Base-by-base conservation (phyloP, 2,888 invertebrate species). In the Pedicia rivosa region DNA sequence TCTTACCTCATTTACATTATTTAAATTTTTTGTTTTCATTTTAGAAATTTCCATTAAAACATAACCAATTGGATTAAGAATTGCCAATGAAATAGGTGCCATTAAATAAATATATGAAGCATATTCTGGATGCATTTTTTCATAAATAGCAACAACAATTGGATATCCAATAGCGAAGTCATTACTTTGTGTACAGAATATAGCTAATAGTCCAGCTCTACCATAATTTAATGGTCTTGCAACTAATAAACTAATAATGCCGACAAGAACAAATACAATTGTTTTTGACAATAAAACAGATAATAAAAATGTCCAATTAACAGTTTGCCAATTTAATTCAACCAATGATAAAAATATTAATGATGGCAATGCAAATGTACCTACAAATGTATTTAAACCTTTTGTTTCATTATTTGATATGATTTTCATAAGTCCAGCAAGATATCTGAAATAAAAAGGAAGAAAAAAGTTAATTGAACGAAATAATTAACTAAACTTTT, bases 111-210 rank as follows among this genome's bases (percentile, higher is more conserved):
- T 64, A 57, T 92, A 95, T 2, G 79, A 70, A 1, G 86, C 74
- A 64, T 86, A 94, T 50, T 92, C 87, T 0, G 90, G 87, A 65
- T 94, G 91, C 5, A 74, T 72, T 40, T 75, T 71, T 44, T 73
- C 67, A 57, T 94, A 95, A 14, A 95, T 66, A 15, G 92, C 90
- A 50, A 72, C 71, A 37, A 92, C 87, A 48, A 94, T 90, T 5
- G 95, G 94, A 63, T 81, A 91, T 42, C 94, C 94, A 48, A 95
- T 74, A 14, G 95, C 94, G 65, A 95, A 94, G 62, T 95, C 95
- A 68, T 95, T 95, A 56, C 91, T 92, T 57, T 94, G 94, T 1
- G 94, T 94, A 48, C 86, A 82, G 59, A 94, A 94, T 51, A 95
- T 92, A 13, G 86, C 87, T 68, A 86, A 84, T 40, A 95, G 68